These are phyloP conservation scores for Pleuronectes platessa DNA, from an alignment of 2,113 vertebrate species.

Conservation along the genomic window DNA sequence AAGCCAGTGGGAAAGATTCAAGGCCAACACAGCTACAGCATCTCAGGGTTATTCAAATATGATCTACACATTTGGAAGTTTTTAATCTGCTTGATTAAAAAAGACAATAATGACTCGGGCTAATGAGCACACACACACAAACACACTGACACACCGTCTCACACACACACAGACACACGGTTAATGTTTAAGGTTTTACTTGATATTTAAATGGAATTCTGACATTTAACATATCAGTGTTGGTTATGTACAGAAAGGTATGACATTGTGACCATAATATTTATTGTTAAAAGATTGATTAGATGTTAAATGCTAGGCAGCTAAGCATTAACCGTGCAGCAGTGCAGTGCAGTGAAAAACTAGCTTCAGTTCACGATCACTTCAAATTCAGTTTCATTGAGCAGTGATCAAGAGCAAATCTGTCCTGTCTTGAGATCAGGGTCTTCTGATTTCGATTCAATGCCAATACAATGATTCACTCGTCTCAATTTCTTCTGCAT, in stretches of 20 bases:
- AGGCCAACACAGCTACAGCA: background rate
- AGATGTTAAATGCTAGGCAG: background rate
- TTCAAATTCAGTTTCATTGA: too few species aligned
- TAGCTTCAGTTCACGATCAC: background rate
- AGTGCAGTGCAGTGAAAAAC: background rate
- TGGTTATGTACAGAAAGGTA: background rate
- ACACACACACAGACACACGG: too few species aligned
- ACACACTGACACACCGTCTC: too few species aligned
- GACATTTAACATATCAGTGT: background rate
- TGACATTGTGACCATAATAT: background rate
- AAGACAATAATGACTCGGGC: conserved; percentile 11
- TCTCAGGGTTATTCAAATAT: background rate
- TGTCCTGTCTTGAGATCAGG: too few species aligned
- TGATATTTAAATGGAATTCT: conserved; percentile 4
- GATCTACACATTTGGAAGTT: conserved; percentile 15
- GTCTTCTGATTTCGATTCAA: too few species aligned
- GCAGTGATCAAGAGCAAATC: too few species aligned
- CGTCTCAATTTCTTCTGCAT: too few species aligned
- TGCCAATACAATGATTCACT: too few species aligned
- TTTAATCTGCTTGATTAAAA: conserved; percentile 11
- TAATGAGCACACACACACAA: conserved; percentile 3
- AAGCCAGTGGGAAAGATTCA: background rate
- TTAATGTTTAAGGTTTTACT: background rate
- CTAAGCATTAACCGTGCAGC: background rate
- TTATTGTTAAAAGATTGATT: background rate